Conservation (phyloP, 1,140 invertebrate genomes). For the Drosophila orena region DNA sequence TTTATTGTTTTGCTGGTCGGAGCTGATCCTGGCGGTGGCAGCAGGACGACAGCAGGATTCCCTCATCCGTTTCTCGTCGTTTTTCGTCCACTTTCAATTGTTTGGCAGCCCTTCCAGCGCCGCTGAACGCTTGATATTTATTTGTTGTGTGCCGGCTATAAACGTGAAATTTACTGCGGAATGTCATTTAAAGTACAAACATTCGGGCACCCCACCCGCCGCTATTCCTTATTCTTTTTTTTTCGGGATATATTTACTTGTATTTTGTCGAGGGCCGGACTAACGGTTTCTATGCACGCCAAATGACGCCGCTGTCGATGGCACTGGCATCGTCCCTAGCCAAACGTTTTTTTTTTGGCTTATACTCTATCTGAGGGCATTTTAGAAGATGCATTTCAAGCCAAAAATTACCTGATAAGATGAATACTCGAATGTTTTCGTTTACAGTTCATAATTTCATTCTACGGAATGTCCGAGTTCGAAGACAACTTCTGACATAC, state of each 20-base stretch:
- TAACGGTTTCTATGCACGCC: constrained; percentile 80
- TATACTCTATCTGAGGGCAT: background rate
- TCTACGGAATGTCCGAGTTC: too few species aligned
- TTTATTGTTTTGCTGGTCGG: constrained; percentile 56
- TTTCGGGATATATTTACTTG: constrained; percentile 36
- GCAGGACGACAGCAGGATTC: constrained; percentile 32
- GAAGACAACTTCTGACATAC: background rate
- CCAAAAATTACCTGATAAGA: too few species aligned
- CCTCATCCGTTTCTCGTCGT: constrained; percentile 4
- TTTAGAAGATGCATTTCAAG: background rate
- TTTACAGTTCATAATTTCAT: too few species aligned
- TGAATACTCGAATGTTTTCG: too few species aligned
- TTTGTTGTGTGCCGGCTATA: constrained; percentile 80
- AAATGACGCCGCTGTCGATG: constrained; percentile 69
- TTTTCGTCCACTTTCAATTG: constrained; percentile 38
- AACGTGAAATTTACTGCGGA: constrained; percentile 83
- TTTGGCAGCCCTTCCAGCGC: constrained; percentile 32
- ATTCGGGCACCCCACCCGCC: constrained; percentile 27
- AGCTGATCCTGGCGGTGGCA: constrained; percentile 38
- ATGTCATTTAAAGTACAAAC: constrained; percentile 83
- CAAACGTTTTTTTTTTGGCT: background rate
- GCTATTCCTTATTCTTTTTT: constrained; percentile 7
- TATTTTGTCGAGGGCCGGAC: constrained; percentile 50
- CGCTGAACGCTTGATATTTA: constrained; percentile 66
- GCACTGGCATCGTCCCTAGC: constrained; percentile 3